A percentile compares a stretch with the other conserved stretches of the same genome.
phyloP scores from a whole-genome alignment of 2,888 invertebrate species.

The Heteromurus nitidus region DNA sequence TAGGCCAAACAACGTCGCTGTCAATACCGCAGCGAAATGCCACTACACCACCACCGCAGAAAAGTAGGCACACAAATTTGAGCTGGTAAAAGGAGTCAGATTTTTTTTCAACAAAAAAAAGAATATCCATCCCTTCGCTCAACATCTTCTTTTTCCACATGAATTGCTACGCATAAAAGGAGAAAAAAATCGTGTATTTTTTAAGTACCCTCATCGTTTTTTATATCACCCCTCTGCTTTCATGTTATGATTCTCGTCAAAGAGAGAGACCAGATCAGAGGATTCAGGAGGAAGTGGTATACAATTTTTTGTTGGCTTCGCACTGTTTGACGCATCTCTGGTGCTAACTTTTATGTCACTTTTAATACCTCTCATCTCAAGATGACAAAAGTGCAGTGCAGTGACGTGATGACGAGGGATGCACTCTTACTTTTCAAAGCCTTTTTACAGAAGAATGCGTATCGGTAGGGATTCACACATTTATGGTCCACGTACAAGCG shows the following conservation, averaged over 20 bases:
- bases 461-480: too few species aligned
- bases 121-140: background rate
- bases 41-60: background rate
- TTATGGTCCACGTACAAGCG: too few species aligned
- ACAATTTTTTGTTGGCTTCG: conserved; percentile 39
- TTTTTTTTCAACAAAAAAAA: background rate
- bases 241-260: too few species aligned
- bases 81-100: background rate
- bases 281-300: conserved; percentile 43
- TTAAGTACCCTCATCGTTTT: background rate
- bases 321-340: conserved; percentile 45
- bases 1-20: conserved; percentile 32
- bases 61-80: background rate
- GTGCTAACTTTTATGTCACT: background rate
- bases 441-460: too few species aligned
- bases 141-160: conserved; percentile 47
- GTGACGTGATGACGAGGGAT: conserved; percentile 5
- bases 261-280: background rate
- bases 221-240: background rate
- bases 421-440: conserved; percentile 33
- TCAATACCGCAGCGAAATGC: background rate
- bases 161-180: conserved; percentile 35
- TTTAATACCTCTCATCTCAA: too few species aligned
- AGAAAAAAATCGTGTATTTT: conserved; percentile 18
- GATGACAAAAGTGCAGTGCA: too few species aligned